Evolutionary conservation across 2,113 vertebrate species (phyloP), one percentile per base, ranked within the genome.

Genomic region (Centropus bengalensis): DNA sequence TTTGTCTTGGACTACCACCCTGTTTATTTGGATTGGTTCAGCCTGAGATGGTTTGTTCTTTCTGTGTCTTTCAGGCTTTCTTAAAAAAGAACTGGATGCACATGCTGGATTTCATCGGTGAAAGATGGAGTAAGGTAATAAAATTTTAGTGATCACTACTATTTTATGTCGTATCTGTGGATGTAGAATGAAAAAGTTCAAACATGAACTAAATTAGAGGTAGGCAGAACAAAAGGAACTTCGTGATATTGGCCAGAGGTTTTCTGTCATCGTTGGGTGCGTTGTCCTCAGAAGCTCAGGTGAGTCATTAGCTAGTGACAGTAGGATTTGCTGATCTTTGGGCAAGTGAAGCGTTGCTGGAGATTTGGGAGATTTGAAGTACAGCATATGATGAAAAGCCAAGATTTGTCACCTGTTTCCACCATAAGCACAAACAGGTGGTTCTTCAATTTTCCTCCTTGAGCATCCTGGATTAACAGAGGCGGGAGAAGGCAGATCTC

Each of bases 31-130:
- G 14, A 60, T 92, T 21, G 10, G 5, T 59, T 95, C 67, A 63
- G 51, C 82, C 21, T 76, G 58, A 88, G 84, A 77, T 49, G 42
- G 10, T 85, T 88, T 82, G 36, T 88, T 22, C 40, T 86, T 96
- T 70, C 85, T 93, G 6, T 96, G 40, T 96, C 55, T 96, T 97
- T 96, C 92, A 96, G 94, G 42, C 54, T 91, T 84, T 36, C 40
- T 86, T 87, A 24, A 63, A 77, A 74, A 86, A 66, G 42, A 86
- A 74, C 56, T 64, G 84, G 58, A 44, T 89, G n/a, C 51, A 44
- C 32, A 32, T 87, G 63, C 36, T 2, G 8, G 55, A 63, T 88
- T 82, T 78, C 6, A 51, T 38, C 60, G 68, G 26, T 69, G 55
- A 66, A 91, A 79, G 64, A 38, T 42, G 30, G 52, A 93, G 33